Percentiles rank a stretch among this genome's conserved stretches.
These are phyloP conservation scores for Lepeophtheirus nordmannii DNA, from an alignment of 2,888 invertebrate species.

Conservation along the genomic window DNA sequence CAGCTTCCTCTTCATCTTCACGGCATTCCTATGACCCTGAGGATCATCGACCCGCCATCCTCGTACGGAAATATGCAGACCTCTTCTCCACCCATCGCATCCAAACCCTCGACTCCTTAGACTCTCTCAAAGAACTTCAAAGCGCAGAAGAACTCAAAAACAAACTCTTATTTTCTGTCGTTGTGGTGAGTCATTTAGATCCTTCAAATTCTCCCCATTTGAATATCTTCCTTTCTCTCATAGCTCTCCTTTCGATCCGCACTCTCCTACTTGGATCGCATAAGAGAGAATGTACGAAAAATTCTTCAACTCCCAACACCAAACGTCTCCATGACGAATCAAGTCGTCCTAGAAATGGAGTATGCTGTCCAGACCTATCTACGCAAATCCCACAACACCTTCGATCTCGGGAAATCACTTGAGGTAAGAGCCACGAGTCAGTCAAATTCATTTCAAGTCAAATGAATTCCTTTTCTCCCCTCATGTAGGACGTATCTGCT, in stretches of 20 bases:
- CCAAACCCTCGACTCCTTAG: constrained; percentile 68
- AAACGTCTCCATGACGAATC: constrained; percentile 26
- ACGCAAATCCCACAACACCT: constrained; percentile 51
- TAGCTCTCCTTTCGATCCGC: constrained; percentile 59
- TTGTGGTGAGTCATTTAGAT: constrained; percentile 55
- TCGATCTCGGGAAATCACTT: constrained; percentile 40
- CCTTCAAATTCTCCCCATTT: background rate
- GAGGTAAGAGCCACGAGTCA: constrained; percentile 39
- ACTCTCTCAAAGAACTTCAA: constrained; percentile 58
- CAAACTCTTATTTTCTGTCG: constrained; percentile 86
- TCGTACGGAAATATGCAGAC: constrained; percentile 56
- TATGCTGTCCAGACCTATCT: constrained; percentile 46
- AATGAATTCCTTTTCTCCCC: constrained; percentile 19
- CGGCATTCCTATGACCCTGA: constrained; percentile 14
- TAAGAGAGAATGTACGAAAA: constrained; percentile 53
- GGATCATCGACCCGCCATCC: constrained; percentile 36
- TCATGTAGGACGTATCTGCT: constrained; percentile 42
- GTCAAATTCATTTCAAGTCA: too few species aligned
- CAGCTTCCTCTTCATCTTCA: background rate
- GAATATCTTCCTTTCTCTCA: constrained; percentile 28
- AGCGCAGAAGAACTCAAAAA: constrained; percentile 76
- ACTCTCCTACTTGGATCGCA: constrained; percentile 50
- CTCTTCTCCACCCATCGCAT: constrained; percentile 70
- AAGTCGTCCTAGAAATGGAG: constrained; percentile 32
- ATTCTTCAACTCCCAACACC: constrained; percentile 40